Evolutionary conservation across 2,113 vertebrate genomes (phyloP).

Genomic region (Semnornis frantzii): DNA sequence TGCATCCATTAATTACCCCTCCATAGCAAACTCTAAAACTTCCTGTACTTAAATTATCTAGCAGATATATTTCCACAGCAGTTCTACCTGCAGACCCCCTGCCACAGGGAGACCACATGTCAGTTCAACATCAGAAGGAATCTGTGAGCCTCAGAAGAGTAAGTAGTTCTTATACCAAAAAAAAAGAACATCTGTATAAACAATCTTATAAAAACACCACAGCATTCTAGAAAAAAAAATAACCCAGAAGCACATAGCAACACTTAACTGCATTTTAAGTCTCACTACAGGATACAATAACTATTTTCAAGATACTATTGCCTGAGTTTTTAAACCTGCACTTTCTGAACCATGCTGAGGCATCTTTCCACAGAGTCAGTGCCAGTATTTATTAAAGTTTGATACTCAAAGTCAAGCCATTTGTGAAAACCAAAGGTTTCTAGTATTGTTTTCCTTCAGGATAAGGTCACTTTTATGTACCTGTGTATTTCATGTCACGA

Average conservation of each 20-base stretch:
- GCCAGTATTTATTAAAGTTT: neutral
- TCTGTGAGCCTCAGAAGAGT: constrained; percentile 32
- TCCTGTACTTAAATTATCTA: constrained; percentile 4
- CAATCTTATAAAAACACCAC: constrained; percentile 14
- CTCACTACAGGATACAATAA: neutral
- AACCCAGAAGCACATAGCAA: neutral
- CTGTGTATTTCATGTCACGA: neutral
- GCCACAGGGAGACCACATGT: constrained; percentile 37
- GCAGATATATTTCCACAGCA: constrained; percentile 25
- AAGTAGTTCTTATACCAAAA: neutral
- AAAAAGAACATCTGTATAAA: constrained; percentile 49
- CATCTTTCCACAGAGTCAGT: neutral
- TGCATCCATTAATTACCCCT: too few species aligned
- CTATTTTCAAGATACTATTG: neutral
- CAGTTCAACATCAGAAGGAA: constrained; percentile 46
- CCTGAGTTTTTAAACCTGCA: neutral
- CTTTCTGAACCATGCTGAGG: neutral
- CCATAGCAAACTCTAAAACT: neutral
- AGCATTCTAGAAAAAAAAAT: neutral
- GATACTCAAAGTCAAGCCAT: neutral
- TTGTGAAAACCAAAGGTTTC: neutral
- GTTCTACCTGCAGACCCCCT: constrained; percentile 51
- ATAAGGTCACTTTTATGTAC: neutral
- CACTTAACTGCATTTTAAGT: neutral
- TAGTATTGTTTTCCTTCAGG: neutral